Percentiles rank a stretch among this genome's conserved stretches.
phyloP scores from a whole-genome alignment of 2,797 vertebrate species.

The Peromyscus aztecus region DNA sequence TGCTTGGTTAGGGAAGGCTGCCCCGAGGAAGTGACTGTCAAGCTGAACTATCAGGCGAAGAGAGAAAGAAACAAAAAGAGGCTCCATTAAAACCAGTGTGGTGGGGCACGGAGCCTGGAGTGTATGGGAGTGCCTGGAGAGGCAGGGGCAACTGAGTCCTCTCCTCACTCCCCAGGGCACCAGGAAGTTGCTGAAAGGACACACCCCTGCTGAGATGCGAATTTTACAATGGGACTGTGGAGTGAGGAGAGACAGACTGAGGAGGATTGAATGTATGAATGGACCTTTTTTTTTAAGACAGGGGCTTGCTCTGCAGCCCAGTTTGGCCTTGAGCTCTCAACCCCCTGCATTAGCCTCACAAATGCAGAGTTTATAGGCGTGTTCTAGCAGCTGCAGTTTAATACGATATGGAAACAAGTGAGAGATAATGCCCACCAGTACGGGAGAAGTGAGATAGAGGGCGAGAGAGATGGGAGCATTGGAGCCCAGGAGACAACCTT shows the following conservation, averaged over 20 bases:
- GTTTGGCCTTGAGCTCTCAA: not conserved
- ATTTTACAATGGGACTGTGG: not conserved
- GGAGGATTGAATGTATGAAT: not conserved
- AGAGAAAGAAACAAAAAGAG: not conserved
- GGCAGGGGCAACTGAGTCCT: not conserved
- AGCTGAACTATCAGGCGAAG: not conserved
- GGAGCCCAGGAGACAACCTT: no score
- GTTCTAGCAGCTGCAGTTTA: not conserved
- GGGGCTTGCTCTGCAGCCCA: not conserved
- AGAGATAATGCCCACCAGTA: not conserved
- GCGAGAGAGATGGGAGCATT: not conserved
- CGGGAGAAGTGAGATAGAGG: fast-evolving
- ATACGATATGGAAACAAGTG: not conserved
- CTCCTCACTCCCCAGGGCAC: not conserved
- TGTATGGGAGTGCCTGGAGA: not conserved
- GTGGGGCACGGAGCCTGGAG: not conserved
- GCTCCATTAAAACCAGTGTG: fast-evolving
- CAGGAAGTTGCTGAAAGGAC: not conserved
- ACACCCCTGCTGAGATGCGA: not conserved
- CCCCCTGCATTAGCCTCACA: not conserved
- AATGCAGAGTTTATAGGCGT: not conserved
- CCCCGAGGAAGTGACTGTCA: not conserved
- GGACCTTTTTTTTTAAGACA: not conserved
- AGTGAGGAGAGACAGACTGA: not conserved
- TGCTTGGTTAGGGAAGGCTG: not conserved